Percentiles rank a stretch among this genome's conserved stretches.
Conservation (phyloP, 2,113 vertebrate genomes). For the Macheiramphus alcinus region DNA sequence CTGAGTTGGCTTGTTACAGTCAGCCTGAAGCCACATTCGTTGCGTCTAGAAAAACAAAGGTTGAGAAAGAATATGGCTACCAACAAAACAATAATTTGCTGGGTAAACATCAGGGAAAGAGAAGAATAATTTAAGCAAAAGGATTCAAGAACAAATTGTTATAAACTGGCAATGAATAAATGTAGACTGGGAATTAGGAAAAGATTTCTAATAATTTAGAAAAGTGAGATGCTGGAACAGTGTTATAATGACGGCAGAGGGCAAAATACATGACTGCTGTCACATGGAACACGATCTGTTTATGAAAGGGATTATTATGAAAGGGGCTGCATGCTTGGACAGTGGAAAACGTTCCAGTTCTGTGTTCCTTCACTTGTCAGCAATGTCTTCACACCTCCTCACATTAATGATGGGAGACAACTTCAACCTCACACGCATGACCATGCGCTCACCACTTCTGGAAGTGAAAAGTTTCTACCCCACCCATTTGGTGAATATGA, state of each 20-base stretch:
- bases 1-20: background rate
- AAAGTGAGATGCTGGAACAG: background rate
- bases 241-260: background rate
- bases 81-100: background rate
- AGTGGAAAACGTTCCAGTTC: background rate
- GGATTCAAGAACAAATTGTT: background rate
- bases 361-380: slow-evolving; percentile 12
- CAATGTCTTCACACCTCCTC: background rate
- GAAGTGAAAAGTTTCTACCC: background rate
- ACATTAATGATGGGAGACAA: background rate
- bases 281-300: background rate
- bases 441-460: background rate
- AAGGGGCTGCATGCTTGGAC: background rate
- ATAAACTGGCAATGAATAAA: background rate
- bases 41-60: background rate
- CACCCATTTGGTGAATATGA: background rate
- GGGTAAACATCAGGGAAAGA: background rate
- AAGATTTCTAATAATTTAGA: background rate
- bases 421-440: background rate
- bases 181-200: background rate
- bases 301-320: background rate
- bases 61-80: background rate
- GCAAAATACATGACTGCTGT: background rate
- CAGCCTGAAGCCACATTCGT: background rate
- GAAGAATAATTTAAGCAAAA: background rate